These are phyloP conservation scores for Hyles lineata DNA, from an alignment of 2,888 invertebrate species.

Conservation along the genomic window DNA sequence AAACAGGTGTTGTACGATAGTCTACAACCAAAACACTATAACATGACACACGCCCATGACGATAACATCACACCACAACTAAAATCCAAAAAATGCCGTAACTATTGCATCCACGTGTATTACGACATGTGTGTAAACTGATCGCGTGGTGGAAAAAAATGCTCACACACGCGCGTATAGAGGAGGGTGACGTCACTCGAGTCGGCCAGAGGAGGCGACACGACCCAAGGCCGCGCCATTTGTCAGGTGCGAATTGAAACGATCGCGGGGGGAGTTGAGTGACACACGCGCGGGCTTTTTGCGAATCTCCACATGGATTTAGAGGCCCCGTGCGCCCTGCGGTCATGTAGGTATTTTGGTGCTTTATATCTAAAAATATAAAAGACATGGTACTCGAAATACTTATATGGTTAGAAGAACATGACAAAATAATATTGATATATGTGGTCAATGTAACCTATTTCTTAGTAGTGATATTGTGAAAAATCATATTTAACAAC, in stretches of 20 bases:
- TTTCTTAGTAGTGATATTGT: no score
- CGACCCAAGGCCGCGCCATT: constrained; percentile 54
- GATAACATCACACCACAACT: neutral
- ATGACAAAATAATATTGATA: no score
- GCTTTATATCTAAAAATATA: no score
- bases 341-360: neutral
- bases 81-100: neutral
- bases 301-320: neutral
- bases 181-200: constrained; percentile 11
- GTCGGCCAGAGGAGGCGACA: constrained; percentile 38
- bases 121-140: constrained; percentile 5
- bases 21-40: no score
- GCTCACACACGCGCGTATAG: neutral
- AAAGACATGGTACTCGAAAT: no score
- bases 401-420: no score
- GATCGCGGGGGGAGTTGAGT: constrained; percentile 9
- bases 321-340: neutral
- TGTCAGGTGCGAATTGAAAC: constrained; percentile 40
- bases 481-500: no score
- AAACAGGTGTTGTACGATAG: no score
- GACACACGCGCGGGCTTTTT: neutral
- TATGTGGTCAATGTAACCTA: no score
- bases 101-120: constrained; percentile 1
- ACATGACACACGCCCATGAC: no score
- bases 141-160: neutral